These are phyloP conservation scores for Caligus rogercresseyi DNA, from an alignment of 1,140 invertebrate genomes.

Conservation along the genomic window DNA sequence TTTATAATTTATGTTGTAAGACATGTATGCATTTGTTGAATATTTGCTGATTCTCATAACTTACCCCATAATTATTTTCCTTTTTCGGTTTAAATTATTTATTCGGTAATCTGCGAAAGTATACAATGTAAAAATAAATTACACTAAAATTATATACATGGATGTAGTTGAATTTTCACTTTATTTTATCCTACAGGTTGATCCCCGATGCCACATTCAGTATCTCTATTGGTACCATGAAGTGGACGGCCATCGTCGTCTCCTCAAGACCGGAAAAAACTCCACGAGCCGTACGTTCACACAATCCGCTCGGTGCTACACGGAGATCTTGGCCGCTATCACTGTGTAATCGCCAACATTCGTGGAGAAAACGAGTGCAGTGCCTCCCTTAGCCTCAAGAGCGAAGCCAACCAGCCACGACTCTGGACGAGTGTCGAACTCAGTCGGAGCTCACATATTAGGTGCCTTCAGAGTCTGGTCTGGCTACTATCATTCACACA, in stretches of 20 bases:
- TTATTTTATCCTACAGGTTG: slow-evolving; percentile 11
- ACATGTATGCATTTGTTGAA: too few species aligned
- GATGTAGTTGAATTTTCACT: too few species aligned
- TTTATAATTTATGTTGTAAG: too few species aligned
- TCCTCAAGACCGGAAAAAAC: slow-evolving; percentile 10
- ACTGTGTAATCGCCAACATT: slow-evolving; percentile 7
- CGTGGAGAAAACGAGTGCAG: slow-evolving; percentile 7
- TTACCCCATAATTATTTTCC: too few species aligned
- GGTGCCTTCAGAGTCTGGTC: background rate
- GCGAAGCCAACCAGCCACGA: background rate
- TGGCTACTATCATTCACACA: too few species aligned
- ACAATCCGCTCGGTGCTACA: background rate
- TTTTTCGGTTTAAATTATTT: too few species aligned
- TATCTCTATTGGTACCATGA: slow-evolving; percentile 17
- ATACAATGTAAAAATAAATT: too few species aligned
- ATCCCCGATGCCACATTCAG: slow-evolving; percentile 14
- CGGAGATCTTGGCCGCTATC: background rate
- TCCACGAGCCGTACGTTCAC: slow-evolving; percentile 5
- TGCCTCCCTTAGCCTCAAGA: background rate
- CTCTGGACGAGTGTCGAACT: background rate
- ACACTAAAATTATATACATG: too few species aligned
- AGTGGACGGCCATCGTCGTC: background rate
- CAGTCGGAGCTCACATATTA: background rate
- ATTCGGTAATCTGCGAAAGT: too few species aligned
- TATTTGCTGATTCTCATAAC: too few species aligned